Percentiles rank a stretch among this genome's conserved stretches.
phyloP scores from a whole-genome alignment of 2,888 invertebrate genomes.

The Dryadula phaetusa region DNA sequence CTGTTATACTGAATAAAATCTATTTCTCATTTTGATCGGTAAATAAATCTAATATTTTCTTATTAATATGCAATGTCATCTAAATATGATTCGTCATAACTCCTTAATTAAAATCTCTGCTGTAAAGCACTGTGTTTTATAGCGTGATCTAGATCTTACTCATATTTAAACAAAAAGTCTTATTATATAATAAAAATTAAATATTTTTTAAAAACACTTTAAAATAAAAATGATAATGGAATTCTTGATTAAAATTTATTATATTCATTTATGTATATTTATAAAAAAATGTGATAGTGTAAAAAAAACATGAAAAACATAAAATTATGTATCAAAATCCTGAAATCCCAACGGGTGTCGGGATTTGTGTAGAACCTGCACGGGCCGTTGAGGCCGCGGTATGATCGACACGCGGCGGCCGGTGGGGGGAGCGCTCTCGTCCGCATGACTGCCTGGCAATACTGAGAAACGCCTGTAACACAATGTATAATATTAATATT shows the following conservation, averaged over 20 bases:
- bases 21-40: not conserved
- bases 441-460: conserved; percentile 23
- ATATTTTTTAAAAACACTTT: no score
- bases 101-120: not conserved
- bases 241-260: no score
- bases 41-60: not conserved
- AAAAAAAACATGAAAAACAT: not conserved
- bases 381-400: conserved; percentile 24
- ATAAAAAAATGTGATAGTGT: not conserved
- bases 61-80: not conserved
- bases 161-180: not conserved
- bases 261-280: no score
- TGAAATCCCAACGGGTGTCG: conserved; percentile 30
- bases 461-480: conserved; percentile 30
- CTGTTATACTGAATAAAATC: no score
- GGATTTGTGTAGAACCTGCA: conserved; percentile 11
- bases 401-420: conserved; percentile 31
- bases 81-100: not conserved
- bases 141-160: no score
- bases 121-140: not conserved
- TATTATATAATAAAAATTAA: no score
- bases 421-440: conserved; percentile 26
- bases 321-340: conserved; percentile 26
- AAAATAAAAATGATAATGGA: no score
- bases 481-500: not conserved